Evolutionary conservation across 2,888 invertebrate genomes (phyloP).

Genomic region (Drosophila tanythrix): DNA sequence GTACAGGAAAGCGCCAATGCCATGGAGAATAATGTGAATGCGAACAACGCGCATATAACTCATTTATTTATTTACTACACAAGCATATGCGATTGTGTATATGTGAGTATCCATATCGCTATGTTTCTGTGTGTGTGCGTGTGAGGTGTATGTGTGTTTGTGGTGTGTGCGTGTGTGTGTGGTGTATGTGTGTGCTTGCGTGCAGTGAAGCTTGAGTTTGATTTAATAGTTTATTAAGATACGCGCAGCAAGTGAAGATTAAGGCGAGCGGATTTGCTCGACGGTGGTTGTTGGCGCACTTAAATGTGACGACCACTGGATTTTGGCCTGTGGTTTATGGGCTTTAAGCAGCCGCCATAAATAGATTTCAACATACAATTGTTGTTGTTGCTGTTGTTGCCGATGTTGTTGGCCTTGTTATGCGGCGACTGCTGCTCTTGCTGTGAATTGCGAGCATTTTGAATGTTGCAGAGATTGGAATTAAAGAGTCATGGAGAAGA

Average conservation of each 20-base stretch:
- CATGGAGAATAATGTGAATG: conserved; percentile 72
- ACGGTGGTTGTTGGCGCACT: conserved; percentile 59
- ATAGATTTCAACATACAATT: conserved; percentile 53
- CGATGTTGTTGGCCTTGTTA: conserved; percentile 15
- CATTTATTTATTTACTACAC: conserved; percentile 75
- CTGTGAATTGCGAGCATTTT: conserved; percentile 39
- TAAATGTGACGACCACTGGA: conserved; percentile 78
- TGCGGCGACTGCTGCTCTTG: not conserved
- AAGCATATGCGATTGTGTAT: conserved; percentile 24
- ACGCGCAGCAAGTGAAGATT: conserved; percentile 77
- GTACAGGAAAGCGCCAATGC: conserved; percentile 66
- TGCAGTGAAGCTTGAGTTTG: conserved; percentile 78
- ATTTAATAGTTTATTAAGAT: conserved; percentile 80
- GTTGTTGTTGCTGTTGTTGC: conserved; percentile 10
- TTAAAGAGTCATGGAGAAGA: conserved; percentile 21
- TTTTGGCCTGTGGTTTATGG: conserved; percentile 77
- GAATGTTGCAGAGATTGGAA: conserved; percentile 35
- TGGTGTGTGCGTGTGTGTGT: conserved; percentile 3
- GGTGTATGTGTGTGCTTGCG: conserved; percentile 52
- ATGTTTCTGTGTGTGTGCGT: conserved; percentile 39
- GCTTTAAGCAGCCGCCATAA: conserved; percentile 68
- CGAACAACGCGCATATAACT: conserved; percentile 73
- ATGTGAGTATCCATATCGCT: conserved; percentile 27
- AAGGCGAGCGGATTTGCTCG: conserved; percentile 69
- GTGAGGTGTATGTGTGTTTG: conserved; percentile 59